Evolutionary conservation across 2,888 invertebrate species (phyloP), one percentile per base, ranked within the genome.

Genomic region (Brenthis daphne): DNA sequence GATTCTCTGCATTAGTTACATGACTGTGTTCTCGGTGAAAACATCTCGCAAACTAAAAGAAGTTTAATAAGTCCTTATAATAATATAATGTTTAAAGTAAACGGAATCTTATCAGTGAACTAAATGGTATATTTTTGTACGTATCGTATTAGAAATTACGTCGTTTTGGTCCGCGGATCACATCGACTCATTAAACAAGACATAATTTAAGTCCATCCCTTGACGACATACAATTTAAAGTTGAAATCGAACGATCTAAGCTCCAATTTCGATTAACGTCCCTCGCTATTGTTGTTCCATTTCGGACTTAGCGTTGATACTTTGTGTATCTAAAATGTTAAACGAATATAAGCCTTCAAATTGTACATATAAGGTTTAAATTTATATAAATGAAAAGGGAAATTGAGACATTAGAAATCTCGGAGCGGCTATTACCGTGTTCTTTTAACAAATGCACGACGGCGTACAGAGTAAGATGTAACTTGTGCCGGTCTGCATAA

Each of bases 341-440:
- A 76, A 71, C 67, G 55, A 85, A 83, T 80, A 74, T 79, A 71
- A 72, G 73, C 76, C 74, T 75, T 77, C 77, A 47, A 0, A 0
- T 0, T 12, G 37, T 37, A 1, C 0, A 0, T 0, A 63, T 83
- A 87, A 76, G 77, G 85, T 84, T 74, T 67, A 76, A 67, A 78
- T 79, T 82, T 2, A 66, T 64, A 77, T 79, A 79, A 61, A 69
- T 60, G 65, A 1, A 14, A 24, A 57, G 73, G 78, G 85, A 89
- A 89, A 92, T 92, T 92, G 90, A 92, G 92, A 92, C 92, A 89
- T 92, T 92, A 92, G 92, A 92, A 90, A 90, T 87, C 87, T 85
- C 82, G 79, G 85, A 87, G 86, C 88, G 87, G 85, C 86, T 89
- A 90, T 90, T 89, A 87, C 90, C 88, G 86, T 92, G 92, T 92